A percentile compares a stretch with the other conserved stretches of the same genome.
These are phyloP conservation scores for Heliocidaris erythrogramma DNA, from an alignment of 35 echinoderm and acorn worm species.

Conservation along the genomic window DNA sequence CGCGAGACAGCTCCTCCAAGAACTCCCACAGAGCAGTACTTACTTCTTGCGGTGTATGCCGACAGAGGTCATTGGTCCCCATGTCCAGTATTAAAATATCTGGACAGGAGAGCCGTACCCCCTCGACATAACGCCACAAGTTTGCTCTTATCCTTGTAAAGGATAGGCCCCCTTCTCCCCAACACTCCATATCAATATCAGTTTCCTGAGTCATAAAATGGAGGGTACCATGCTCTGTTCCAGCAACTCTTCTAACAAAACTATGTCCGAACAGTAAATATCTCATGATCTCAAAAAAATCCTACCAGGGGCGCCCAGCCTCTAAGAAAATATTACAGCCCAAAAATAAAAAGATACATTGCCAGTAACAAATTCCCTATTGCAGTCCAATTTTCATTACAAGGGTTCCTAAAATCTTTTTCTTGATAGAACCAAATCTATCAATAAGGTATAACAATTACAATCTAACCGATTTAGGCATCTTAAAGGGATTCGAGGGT, in stretches of 20 bases:
- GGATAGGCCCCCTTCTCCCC: neutral
- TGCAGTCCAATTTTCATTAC: too few relatives aligned
- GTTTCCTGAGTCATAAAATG: neutral
- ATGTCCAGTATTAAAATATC: neutral
- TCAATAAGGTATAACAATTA: too few relatives aligned
- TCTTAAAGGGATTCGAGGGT: too few relatives aligned
- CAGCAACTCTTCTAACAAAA: neutral
- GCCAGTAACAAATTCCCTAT: too few relatives aligned
- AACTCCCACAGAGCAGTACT: neutral
- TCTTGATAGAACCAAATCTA: too few relatives aligned
- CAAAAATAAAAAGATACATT: too few relatives aligned
- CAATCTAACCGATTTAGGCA: too few relatives aligned
- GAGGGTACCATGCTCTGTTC: neutral
- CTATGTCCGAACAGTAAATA: neutral
- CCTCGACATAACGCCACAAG: neutral
- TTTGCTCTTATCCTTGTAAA: neutral
- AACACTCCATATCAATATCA: neutral
- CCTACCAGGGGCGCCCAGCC: neutral
- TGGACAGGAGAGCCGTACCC: neutral
- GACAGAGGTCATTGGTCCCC: neutral
- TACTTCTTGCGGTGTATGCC: neutral
- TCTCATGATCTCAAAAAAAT: neutral
- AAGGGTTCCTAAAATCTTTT: too few relatives aligned
- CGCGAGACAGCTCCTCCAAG: neutral
- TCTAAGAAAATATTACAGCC: neutral